A percentile compares a stretch with the other conserved stretches of the same genome.
Conservation (phyloP, 2,797 vertebrate genomes). For the Cirrhinus molitorella region DNA sequence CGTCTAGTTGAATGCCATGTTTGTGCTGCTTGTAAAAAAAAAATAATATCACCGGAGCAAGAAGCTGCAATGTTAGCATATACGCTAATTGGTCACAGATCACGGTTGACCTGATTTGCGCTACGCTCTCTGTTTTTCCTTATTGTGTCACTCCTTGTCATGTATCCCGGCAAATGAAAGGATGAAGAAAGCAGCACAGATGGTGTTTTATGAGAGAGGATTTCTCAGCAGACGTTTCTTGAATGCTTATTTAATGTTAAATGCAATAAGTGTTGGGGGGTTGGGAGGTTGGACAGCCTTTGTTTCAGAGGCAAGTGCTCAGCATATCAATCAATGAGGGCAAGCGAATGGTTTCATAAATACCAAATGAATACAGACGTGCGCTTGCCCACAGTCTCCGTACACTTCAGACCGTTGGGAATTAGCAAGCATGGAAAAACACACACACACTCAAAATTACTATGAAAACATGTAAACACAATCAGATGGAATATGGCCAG, state of each 20-base stretch:
- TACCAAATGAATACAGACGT: conserved; percentile 30
- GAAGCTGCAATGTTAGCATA: conserved; percentile 37
- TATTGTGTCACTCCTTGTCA: conserved; percentile 60
- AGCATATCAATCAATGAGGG: conserved; percentile 67
- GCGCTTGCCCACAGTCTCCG: conserved; percentile 1
- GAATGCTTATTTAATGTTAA: conserved; percentile 79
- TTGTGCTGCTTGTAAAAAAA: conserved; percentile 6
- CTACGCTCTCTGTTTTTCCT: conserved; percentile 59
- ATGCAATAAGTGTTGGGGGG: conserved; percentile 66
- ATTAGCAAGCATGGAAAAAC: conserved; percentile 1
- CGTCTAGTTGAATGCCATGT: background rate
- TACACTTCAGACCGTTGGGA: conserved; percentile 8
- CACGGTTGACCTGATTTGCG: conserved; percentile 65
- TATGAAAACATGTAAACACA: conserved; percentile 22
- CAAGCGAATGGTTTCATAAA: conserved; percentile 16
- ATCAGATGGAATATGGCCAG: conserved; percentile 62
- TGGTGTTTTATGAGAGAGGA: conserved; percentile 74
- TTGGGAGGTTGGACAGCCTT: conserved; percentile 58
- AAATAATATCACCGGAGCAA: conserved; percentile 32
- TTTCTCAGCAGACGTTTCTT: conserved; percentile 75
- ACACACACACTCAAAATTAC: background rate
- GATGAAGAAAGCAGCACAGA: conserved; percentile 70
- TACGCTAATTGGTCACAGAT: conserved; percentile 70
- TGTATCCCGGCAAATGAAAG: conserved; percentile 65
- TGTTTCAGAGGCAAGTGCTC: conserved; percentile 67